phyloP scores from a whole-genome alignment of 2,888 invertebrate genomes.

The Epiblema foenella region DNA sequence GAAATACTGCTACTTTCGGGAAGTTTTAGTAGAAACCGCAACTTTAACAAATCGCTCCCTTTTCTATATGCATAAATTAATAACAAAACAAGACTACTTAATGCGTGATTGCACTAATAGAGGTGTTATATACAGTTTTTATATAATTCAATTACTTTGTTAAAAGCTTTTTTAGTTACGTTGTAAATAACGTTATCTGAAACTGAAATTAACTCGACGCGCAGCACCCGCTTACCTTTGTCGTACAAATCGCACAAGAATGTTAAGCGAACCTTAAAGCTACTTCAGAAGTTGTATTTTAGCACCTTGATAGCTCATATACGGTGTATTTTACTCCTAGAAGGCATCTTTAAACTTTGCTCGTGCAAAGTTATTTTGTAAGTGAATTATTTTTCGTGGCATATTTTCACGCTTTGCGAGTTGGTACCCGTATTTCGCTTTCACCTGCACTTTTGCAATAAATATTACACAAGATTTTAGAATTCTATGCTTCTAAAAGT shows the following conservation, averaged over 20 bases:
- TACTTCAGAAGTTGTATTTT: slow-evolving; percentile 23
- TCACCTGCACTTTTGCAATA: slow-evolving; percentile 12
- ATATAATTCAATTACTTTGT: background rate
- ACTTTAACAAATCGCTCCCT: slow-evolving; percentile 41
- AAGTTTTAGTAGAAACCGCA: slow-evolving; percentile 46
- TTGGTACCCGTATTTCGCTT: slow-evolving; percentile 21
- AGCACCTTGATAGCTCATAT: slow-evolving; percentile 16
- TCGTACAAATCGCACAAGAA: slow-evolving; percentile 11
- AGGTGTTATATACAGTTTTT: background rate
- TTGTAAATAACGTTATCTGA: background rate
- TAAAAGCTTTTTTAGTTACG: background rate
- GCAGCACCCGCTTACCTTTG: background rate
- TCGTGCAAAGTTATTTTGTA: slow-evolving; percentile 29
- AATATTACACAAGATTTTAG: background rate
- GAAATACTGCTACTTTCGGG: slow-evolving; percentile 55
- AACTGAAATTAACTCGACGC: background rate
- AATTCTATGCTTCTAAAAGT: background rate
- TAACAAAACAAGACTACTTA: background rate
- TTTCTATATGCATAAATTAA: slow-evolving; percentile 23
- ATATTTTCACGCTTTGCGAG: slow-evolving; percentile 10
- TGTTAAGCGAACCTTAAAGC: slow-evolving; percentile 3
- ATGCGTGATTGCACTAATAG: background rate
- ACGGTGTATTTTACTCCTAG: slow-evolving; percentile 15
- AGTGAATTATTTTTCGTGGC: slow-evolving; percentile 20
- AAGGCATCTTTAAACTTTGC: slow-evolving; percentile 33